Conservation (phyloP, 92 coral and sea anemone species). For the Palythoa heliodiscus region DNA sequence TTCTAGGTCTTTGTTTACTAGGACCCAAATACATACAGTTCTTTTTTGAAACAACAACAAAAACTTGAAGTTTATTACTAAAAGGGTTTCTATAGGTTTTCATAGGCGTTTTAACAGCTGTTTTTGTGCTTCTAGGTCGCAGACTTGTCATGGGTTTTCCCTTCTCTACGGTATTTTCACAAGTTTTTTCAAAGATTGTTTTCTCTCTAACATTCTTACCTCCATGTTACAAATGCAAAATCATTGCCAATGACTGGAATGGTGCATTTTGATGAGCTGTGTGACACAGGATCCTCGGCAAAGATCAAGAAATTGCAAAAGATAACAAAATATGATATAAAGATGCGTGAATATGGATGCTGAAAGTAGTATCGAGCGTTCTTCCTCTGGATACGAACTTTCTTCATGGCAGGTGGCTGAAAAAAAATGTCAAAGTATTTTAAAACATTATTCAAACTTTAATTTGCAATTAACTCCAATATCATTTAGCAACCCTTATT, state of each 20-base stretch:
- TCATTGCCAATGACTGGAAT: constrained; percentile 91
- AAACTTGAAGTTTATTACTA: neutral
- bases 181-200: neutral
- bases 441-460: neutral
- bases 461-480: neutral
- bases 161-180: too few species aligned
- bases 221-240: constrained; percentile 85
- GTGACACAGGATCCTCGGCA: constrained; percentile 99
- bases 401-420: constrained; percentile 37
- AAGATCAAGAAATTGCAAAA: constrained; percentile 92
- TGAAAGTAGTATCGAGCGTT: constrained; percentile 94
- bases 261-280: constrained; percentile 82
- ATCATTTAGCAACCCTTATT: neutral
- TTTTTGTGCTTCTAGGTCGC: too few species aligned
- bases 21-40: too few species aligned
- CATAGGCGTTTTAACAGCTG: too few species aligned
- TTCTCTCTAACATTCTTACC: constrained; percentile 62
- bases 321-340: constrained; percentile 87
- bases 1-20: too few species aligned
- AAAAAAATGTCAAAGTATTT: neutral
- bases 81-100: too few species aligned
- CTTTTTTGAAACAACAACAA: neutral
- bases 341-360: constrained; percentile 90
- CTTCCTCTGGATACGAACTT: constrained; percentile 79
- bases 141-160: too few species aligned